phyloP scores from a whole-genome alignment of 2,113 vertebrate genomes.

The Alces alces region DNA sequence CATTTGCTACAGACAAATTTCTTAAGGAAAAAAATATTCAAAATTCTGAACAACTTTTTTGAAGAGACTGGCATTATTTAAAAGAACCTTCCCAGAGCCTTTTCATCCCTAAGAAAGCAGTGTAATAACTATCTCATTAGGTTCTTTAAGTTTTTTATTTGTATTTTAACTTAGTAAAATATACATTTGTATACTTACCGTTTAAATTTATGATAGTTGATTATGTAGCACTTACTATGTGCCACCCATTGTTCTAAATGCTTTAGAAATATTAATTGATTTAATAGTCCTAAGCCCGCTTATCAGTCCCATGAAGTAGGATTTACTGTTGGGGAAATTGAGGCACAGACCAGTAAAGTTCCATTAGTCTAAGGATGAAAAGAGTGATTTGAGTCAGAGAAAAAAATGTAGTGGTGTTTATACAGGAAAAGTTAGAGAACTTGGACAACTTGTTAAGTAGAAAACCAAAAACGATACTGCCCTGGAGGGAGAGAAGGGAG shows the following conservation, averaged over 20 bases:
- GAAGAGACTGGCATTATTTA: background rate
- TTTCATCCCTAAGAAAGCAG: background rate
- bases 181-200: background rate
- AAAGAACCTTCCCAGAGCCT: background rate
- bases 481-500: no score
- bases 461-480: background rate
- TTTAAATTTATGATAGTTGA: background rate
- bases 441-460: background rate
- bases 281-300: background rate
- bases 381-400: background rate
- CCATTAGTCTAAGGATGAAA: background rate
- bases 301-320: background rate
- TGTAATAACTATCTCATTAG: background rate
- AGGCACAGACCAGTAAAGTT: background rate
- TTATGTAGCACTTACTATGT: background rate
- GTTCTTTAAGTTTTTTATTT: background rate
- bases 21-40: background rate
- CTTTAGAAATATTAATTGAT: background rate
- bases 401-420: background rate
- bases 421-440: background rate
- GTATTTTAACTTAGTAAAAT: background rate
- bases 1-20: background rate
- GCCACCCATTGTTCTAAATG: background rate
- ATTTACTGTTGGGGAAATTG: background rate
- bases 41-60: background rate